These are phyloP conservation scores for Drosophila formosana DNA, from an alignment of 2,888 invertebrate species.

Conservation along the genomic window DNA sequence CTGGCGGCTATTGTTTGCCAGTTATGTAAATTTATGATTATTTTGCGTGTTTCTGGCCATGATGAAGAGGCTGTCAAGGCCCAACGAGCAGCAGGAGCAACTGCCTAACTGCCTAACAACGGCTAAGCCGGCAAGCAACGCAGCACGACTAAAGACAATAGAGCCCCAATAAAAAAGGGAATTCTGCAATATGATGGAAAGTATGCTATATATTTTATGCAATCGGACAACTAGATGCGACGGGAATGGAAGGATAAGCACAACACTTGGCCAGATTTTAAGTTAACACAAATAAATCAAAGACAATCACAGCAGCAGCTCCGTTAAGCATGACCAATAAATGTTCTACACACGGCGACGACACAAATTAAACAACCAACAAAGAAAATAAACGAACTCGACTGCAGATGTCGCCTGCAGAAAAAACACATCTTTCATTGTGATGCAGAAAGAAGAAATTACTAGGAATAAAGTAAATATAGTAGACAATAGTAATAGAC, in stretches of 20 bases:
- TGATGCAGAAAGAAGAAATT: no score
- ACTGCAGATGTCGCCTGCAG: neutral
- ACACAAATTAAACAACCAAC: slow-evolving; percentile 3
- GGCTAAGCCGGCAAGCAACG: neutral
- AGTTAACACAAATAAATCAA: slow-evolving; percentile 36
- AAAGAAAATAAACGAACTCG: neutral
- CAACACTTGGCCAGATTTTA: slow-evolving; percentile 1
- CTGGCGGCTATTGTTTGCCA: slow-evolving; percentile 48
- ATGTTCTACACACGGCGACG: slow-evolving; percentile 10
- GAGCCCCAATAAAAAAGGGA: neutral
- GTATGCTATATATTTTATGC: slow-evolving; percentile 18
- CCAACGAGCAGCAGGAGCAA: slow-evolving; percentile 9
- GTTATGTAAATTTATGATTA: slow-evolving; percentile 62
- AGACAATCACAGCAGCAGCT: slow-evolving; percentile 24
- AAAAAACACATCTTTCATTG: no score
- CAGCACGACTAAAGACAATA: slow-evolving; percentile 26
- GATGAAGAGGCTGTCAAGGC: slow-evolving; percentile 43
- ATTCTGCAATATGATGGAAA: slow-evolving; percentile 29
- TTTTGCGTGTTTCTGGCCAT: slow-evolving; percentile 58
- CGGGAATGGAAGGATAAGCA: neutral
- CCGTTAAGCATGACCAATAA: slow-evolving; percentile 19
- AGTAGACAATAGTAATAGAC: no score
- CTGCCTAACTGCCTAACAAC: neutral
- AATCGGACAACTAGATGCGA: neutral
- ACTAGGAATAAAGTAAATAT: no score